Evolutionary conservation across 2,888 invertebrate species (phyloP).

Genomic region (Eledone cirrhosa): DNA sequence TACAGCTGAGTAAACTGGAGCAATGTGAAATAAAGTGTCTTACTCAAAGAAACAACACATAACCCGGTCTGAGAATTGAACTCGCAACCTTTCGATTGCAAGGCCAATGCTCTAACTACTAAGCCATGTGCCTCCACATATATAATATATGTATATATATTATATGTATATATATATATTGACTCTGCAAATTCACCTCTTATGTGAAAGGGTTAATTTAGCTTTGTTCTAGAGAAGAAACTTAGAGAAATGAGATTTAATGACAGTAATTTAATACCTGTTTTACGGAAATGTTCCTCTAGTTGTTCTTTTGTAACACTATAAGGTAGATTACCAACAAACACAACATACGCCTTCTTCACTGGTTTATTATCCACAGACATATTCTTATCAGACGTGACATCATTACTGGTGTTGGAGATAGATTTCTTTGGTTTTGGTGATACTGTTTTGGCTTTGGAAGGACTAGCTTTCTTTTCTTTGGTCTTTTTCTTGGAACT

Average conservation of each 20-base stretch:
- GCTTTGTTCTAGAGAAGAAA: background rate
- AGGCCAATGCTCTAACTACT: no score
- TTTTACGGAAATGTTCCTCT: conserved; percentile 57
- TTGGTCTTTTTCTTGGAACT: background rate
- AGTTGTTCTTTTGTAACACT: conserved; percentile 56
- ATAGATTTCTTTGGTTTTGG: background rate
- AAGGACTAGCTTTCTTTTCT: background rate
- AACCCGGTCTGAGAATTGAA: no score
- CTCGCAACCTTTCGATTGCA: no score
- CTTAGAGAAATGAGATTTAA: background rate
- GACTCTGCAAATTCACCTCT: no score
- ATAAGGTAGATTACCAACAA: conserved; percentile 59
- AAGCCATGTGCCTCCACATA: no score
- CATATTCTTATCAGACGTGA: background rate
- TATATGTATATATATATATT: no score
- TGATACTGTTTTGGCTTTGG: background rate
- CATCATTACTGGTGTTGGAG: background rate
- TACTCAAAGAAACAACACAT: no score
- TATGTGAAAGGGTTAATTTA: background rate
- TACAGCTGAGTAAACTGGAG: no score
- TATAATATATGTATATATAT: no score
- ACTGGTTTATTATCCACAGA: conserved; percentile 16
- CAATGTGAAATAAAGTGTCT: no score
- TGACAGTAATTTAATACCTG: conserved; percentile 42
- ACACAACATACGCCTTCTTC: conserved; percentile 46